A percentile compares a stretch with the other conserved stretches of the same genome.
Conservation (phyloP, 1,140 invertebrate genomes). For the Battus philenor region DNA sequence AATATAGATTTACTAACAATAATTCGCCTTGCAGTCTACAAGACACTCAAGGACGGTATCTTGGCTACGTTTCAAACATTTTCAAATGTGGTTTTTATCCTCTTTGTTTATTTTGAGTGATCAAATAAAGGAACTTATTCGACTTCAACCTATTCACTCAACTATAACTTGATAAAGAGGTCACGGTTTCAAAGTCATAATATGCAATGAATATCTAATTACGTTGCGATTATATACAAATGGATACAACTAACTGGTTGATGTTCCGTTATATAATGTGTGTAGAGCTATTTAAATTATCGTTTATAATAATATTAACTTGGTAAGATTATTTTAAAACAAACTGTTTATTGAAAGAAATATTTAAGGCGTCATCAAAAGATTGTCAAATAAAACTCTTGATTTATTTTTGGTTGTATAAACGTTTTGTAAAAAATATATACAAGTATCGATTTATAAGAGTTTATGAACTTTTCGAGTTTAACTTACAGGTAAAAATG, state of each 20-base stretch:
- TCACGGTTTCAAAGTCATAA: slow-evolving; percentile 27
- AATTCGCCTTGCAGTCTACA: slow-evolving; percentile 32
- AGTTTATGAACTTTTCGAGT: neutral
- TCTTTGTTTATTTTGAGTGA: slow-evolving; percentile 29
- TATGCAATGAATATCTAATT: slow-evolving; percentile 2
- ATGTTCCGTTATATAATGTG: no score
- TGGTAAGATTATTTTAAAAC: no score
- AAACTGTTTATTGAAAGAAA: no score
- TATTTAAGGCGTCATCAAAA: no score
- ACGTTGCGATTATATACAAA: no score
- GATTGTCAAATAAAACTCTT: no score
- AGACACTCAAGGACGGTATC: slow-evolving; percentile 30
- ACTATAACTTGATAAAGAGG: slow-evolving; percentile 19
- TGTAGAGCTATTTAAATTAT: no score
- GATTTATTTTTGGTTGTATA: no score
- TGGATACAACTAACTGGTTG: no score
- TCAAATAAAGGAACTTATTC: slow-evolving; percentile 24
- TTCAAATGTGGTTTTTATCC: slow-evolving; percentile 28
- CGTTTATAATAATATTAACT: no score
- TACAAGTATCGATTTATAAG: no score
- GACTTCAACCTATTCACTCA: slow-evolving; percentile 18
- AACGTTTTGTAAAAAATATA: no score
- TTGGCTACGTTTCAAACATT: slow-evolving; percentile 35
- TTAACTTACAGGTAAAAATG: slow-evolving; percentile 63
- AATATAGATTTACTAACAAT: slow-evolving; percentile 17